These are phyloP conservation scores for Pollenia angustigena DNA, from an alignment of 2,888 invertebrate species.

Conservation along the genomic window DNA sequence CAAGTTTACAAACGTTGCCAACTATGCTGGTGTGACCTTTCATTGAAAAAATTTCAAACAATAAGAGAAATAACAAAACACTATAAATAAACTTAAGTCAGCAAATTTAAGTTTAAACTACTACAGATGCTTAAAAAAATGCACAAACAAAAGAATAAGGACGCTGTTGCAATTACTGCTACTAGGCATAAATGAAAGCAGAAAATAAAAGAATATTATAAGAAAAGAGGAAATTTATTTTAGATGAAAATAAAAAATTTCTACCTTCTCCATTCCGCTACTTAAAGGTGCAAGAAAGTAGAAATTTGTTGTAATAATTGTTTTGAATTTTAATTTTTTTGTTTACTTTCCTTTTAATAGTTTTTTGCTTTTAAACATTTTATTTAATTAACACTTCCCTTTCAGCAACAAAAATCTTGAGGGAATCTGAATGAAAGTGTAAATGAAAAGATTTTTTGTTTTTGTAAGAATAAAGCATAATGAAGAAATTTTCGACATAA, in stretches of 20 bases:
- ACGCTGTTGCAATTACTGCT: too few relatives aligned
- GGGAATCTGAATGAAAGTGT: not conserved
- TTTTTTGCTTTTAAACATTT: not conserved
- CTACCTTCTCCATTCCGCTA: too few relatives aligned
- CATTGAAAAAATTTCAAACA: constrained; percentile 2
- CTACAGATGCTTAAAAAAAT: not conserved
- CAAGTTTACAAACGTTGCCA: too few relatives aligned
- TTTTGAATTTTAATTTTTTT: not conserved
- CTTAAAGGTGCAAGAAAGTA: not conserved
- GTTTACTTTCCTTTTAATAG: not conserved
- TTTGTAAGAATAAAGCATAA: constrained; percentile 24
- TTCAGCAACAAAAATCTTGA: not conserved
- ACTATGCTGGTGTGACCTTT: not conserved
- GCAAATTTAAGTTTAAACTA: constrained; percentile 1
- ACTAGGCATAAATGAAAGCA: too few relatives aligned
- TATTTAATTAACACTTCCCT: constrained; percentile 41
- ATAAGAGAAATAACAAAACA: not conserved
- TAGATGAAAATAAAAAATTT: too few relatives aligned
- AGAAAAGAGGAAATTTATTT: too few relatives aligned
- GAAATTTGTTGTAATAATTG: not conserved
- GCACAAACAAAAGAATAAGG: not conserved
- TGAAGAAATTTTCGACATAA: constrained; percentile 28
- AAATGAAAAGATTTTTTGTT: constrained; percentile 30
- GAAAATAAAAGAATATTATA: too few relatives aligned
- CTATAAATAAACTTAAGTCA: constrained; percentile 21